A percentile compares a stretch with the other conserved stretches of the same genome.
Conservation (phyloP, 2,113 vertebrate genomes). For the Catharus bicknelli region DNA sequence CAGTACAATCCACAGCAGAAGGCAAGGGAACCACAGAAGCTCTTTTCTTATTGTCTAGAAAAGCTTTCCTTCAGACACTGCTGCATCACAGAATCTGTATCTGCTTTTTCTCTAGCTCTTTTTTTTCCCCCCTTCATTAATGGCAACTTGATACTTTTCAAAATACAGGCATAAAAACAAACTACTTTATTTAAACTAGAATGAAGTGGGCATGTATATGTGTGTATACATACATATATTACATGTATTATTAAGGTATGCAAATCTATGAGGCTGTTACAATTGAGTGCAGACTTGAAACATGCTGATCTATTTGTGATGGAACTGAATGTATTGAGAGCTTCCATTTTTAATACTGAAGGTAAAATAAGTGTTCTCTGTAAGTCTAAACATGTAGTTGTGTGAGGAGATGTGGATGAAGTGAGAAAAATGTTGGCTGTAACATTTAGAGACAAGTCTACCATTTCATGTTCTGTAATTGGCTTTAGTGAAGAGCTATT, state of each 20-base stretch:
- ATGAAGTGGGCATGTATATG: background rate
- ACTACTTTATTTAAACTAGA: background rate
- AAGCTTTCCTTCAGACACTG: background rate
- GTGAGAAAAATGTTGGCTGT: background rate
- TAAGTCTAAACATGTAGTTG: background rate
- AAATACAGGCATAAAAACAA: background rate
- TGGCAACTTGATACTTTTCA: background rate
- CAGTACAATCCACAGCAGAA: background rate
- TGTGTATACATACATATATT: too few species aligned
- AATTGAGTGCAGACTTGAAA: background rate
- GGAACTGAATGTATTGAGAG: background rate
- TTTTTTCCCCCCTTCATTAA: background rate
- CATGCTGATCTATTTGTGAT: background rate
- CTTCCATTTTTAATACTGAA: background rate
- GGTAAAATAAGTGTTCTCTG: background rate
- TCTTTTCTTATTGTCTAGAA: background rate
- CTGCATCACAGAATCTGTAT: background rate
- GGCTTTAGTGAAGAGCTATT: slow-evolving; percentile 64
- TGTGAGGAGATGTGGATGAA: background rate
- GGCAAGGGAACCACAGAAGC: background rate
- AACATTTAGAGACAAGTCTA: background rate
- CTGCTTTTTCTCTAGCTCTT: background rate
- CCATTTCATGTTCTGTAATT: slow-evolving; percentile 10
- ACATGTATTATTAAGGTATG: background rate
- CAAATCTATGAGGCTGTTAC: background rate